phyloP scores from a whole-genome alignment of 2,797 vertebrate genomes.

The Hydrocynus forskahlii region DNA sequence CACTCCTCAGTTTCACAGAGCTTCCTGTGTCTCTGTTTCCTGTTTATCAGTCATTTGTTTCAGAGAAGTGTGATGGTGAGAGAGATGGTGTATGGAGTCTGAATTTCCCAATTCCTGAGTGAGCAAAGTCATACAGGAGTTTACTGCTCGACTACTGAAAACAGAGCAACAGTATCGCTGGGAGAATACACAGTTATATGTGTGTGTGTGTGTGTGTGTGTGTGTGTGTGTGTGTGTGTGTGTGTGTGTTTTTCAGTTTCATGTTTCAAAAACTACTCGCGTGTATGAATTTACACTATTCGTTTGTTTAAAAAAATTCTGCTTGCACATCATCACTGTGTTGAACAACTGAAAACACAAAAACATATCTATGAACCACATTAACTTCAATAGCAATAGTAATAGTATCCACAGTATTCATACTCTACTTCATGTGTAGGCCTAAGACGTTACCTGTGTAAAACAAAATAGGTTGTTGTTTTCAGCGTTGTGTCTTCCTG shows the following conservation, averaged over 20 bases:
- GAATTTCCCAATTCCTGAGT: slow-evolving; percentile 65
- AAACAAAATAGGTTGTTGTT: not conserved
- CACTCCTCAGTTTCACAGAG: slow-evolving; percentile 78
- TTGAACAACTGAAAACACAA: not conserved
- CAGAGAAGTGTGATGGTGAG: slow-evolving; percentile 73
- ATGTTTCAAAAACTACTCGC: not conserved
- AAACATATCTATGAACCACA: not conserved
- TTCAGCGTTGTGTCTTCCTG: not conserved
- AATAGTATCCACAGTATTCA: not conserved
- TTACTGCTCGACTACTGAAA: slow-evolving; percentile 31
- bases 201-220: too few species aligned
- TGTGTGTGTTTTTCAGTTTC: not conserved
- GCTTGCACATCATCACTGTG: not conserved
- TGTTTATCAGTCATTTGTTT: slow-evolving; percentile 84
- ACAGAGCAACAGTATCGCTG: slow-evolving; percentile 12
- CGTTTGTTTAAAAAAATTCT: not conserved
- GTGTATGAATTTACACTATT: not conserved
- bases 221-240: too few species aligned
- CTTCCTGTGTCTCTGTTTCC: slow-evolving; percentile 86
- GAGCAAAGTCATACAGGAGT: slow-evolving; percentile 37
- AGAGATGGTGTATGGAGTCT: slow-evolving; percentile 69
- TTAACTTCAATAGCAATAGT: not conserved
- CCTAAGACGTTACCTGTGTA: not conserved
- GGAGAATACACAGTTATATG: not conserved
- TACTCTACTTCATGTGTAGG: not conserved